These are phyloP conservation scores for Hippoglossus stenolepis DNA, from an alignment of 2,113 vertebrate genomes.

Conservation along the genomic window DNA sequence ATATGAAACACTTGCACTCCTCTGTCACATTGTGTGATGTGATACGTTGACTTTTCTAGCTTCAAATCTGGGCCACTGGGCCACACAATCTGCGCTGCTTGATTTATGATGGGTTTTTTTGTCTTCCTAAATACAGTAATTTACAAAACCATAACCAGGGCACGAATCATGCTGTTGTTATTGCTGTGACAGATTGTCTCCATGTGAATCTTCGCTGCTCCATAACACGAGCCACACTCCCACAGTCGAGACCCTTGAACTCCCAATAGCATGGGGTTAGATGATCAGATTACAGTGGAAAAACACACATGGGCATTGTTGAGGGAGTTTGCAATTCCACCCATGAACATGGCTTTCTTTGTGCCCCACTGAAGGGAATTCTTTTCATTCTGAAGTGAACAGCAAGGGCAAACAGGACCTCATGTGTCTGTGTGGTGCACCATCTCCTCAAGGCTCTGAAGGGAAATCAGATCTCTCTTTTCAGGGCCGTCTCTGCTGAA, in stretches of 20 bases:
- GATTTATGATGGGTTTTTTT: conserved; percentile 15
- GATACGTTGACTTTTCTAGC: conserved; percentile 8
- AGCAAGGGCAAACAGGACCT: conserved; percentile 65
- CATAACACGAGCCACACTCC: conserved; percentile 60
- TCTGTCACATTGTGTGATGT: conserved; percentile 10
- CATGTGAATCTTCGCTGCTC: conserved; percentile 45
- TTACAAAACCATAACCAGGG: conserved; percentile 29
- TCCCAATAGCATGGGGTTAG: conserved; percentile 60
- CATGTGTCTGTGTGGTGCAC: conserved; percentile 61
- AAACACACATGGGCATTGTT: conserved; percentile 76
- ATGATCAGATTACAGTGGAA: conserved; percentile 72
- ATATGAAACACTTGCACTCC: conserved; percentile 1
- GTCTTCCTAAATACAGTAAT: conserved; percentile 15
- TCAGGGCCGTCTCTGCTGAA: conserved; percentile 66
- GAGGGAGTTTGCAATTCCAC: conserved; percentile 62
- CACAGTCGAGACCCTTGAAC: conserved; percentile 68
- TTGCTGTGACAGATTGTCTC: conserved; percentile 43
- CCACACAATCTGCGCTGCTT: background rate
- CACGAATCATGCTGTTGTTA: conserved; percentile 35
- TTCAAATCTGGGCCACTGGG: conserved; percentile 28
- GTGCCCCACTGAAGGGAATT: conserved; percentile 48
- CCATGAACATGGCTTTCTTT: conserved; percentile 68
- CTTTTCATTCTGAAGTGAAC: conserved; percentile 56
- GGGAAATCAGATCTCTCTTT: conserved; percentile 64
- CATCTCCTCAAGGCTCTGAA: conserved; percentile 63